Evolutionary conservation across 2,888 invertebrate genomes (phyloP).

Genomic region (Drosophila neoperkinsi): DNA sequence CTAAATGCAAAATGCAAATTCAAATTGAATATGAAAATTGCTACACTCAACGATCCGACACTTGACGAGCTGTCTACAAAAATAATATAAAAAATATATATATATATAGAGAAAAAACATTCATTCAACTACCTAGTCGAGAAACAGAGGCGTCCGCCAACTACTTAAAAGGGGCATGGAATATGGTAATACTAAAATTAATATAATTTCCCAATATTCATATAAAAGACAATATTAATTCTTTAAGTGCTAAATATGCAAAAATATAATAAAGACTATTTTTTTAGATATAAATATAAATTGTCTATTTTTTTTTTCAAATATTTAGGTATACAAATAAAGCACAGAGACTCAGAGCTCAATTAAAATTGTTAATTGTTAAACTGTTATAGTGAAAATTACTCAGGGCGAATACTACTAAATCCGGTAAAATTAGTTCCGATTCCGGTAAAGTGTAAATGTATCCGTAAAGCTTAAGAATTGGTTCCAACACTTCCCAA

Average conservation of each 20-base stretch:
- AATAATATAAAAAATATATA: conserved; percentile 8
- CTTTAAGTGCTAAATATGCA: background rate
- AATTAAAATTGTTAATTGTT: background rate
- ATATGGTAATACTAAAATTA: background rate
- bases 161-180: background rate
- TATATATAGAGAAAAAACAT: conserved; percentile 9
- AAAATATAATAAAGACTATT: background rate
- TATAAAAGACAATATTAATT: background rate
- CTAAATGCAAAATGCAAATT: conserved; percentile 72
- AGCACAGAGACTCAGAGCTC: too few relatives aligned
- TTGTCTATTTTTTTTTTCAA: background rate
- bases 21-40: conserved; percentile 71
- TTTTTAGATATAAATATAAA: background rate
- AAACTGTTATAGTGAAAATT: background rate
- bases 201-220: background rate
- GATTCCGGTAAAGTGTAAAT: too few relatives aligned
- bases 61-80: conserved; percentile 72
- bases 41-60: conserved; percentile 55
- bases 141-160: conserved; percentile 11
- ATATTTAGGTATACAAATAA: too few relatives aligned
- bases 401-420: background rate
- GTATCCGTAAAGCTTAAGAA: background rate
- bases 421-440: too few relatives aligned
- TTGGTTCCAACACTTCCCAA: fast-evolving
- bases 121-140: conserved; percentile 32